These are phyloP conservation scores for Callipepla californica DNA, from an alignment of 2,113 vertebrate genomes.

Conservation along the genomic window DNA sequence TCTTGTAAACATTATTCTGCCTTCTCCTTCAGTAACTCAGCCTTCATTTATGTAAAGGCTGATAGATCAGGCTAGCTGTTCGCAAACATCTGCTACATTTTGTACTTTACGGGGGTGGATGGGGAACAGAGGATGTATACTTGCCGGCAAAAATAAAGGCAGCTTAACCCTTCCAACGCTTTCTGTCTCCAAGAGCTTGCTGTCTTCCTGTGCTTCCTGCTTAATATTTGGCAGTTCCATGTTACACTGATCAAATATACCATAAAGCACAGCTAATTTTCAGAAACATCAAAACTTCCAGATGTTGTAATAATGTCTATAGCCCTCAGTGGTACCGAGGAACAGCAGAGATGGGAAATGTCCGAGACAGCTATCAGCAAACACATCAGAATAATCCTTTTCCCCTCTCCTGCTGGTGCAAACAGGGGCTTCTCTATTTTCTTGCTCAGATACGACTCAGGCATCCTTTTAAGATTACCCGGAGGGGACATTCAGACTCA, in stretches of 20 bases:
- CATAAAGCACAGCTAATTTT: neutral
- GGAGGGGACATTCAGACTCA: constrained; percentile 41
- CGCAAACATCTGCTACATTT: constrained; percentile 57
- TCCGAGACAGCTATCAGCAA: neutral
- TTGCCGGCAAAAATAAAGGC: neutral
- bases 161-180: constrained; percentile 22
- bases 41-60: constrained; percentile 56
- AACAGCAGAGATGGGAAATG: neutral
- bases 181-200: neutral
- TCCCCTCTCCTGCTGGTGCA: neutral
- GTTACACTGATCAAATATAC: neutral
- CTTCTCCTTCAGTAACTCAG: neutral
- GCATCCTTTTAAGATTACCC: constrained; percentile 15
- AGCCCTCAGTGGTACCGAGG: neutral
- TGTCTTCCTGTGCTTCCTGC: neutral
- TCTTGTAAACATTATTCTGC: constrained; percentile 50
- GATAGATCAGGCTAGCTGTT: constrained; percentile 50
- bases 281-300: neutral
- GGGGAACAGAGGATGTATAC: neutral
- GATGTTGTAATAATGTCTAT: neutral
- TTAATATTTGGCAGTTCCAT: neutral
- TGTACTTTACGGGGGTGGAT: neutral
- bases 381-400: neutral
- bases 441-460: constrained; percentile 10
- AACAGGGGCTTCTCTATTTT: neutral